These are phyloP conservation scores for Stenotaenia linearis DNA, from an alignment of 2,888 invertebrate genomes.

Conservation along the genomic window DNA sequence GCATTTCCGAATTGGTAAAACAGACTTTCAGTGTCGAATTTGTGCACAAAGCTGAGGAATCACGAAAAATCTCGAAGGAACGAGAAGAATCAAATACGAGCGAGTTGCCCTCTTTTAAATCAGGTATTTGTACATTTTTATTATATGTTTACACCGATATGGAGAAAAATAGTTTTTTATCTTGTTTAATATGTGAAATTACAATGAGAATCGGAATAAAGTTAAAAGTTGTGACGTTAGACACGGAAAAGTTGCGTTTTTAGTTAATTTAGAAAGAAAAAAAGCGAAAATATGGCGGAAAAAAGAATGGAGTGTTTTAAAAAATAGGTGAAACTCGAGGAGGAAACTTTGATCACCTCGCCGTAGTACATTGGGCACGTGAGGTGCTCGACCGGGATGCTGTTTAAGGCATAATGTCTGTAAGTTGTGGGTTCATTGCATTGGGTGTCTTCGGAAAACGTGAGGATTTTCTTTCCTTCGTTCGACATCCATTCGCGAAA, in stretches of 20 bases:
- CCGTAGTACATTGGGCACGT: constrained; percentile 26
- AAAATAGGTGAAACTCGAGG: not conserved
- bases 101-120: not conserved
- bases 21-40: not conserved
- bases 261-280: not conserved
- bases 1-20: not conserved
- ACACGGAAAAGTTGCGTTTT: not conserved
- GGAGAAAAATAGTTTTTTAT: not conserved
- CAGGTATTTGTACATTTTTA: not conserved
- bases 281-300: not conserved
- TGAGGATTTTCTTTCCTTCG: constrained; percentile 31
- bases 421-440: constrained; percentile 32
- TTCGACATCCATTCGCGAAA: constrained; percentile 70
- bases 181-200: not conserved
- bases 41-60: not conserved
- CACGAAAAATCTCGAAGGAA: not conserved
- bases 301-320: not conserved
- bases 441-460: constrained; percentile 32
- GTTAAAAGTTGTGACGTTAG: not conserved
- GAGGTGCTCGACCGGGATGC: not conserved
- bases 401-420: constrained; percentile 1
- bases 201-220: not conserved
- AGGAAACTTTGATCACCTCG: not conserved
- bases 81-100: not conserved
- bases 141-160: not conserved